These are phyloP conservation scores for Leptinotarsa tumamoca DNA, from an alignment of 2,888 invertebrate genomes.

Conservation along the genomic window DNA sequence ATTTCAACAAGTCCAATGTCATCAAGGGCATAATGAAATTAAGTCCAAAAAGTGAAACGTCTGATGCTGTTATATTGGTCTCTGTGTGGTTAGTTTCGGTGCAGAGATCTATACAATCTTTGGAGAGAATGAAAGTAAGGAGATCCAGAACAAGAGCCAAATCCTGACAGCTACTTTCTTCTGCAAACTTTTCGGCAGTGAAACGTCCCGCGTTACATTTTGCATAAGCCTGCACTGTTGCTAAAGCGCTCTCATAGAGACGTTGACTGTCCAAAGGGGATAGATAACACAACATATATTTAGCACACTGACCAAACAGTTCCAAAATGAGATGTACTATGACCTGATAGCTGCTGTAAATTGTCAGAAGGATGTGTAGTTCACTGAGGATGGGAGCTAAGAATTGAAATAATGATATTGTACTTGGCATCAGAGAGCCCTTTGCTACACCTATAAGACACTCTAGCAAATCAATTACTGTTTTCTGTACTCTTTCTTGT, in stretches of 20 bases:
- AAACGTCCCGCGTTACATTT: slow-evolving; percentile 75
- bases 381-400: slow-evolving; percentile 76
- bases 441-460: slow-evolving; percentile 79
- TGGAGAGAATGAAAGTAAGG: slow-evolving; percentile 67
- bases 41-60: slow-evolving; percentile 78
- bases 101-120: slow-evolving; percentile 65
- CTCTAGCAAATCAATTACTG: slow-evolving; percentile 81
- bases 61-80: slow-evolving; percentile 67
- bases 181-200: slow-evolving; percentile 73
- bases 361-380: slow-evolving; percentile 76
- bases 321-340: slow-evolving; percentile 82
- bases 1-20: slow-evolving; percentile 77
- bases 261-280: slow-evolving; percentile 71
- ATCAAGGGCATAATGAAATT: slow-evolving; percentile 80
- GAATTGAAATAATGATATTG: slow-evolving; percentile 68
- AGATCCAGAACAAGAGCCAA: slow-evolving; percentile 84
- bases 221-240: slow-evolving; percentile 78
- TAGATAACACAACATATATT: slow-evolving; percentile 76
- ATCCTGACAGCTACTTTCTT: slow-evolving; percentile 82
- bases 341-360: slow-evolving; percentile 80
- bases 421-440: slow-evolving; percentile 68
- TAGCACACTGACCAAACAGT: slow-evolving; percentile 79
- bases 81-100: slow-evolving; percentile 55
- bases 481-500: slow-evolving; percentile 74
- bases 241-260: slow-evolving; percentile 77